Percentiles rank a stretch among this genome's conserved stretches.
phyloP scores from a whole-genome alignment of 2,888 invertebrate genomes.

The Nomada hirtipes region DNA sequence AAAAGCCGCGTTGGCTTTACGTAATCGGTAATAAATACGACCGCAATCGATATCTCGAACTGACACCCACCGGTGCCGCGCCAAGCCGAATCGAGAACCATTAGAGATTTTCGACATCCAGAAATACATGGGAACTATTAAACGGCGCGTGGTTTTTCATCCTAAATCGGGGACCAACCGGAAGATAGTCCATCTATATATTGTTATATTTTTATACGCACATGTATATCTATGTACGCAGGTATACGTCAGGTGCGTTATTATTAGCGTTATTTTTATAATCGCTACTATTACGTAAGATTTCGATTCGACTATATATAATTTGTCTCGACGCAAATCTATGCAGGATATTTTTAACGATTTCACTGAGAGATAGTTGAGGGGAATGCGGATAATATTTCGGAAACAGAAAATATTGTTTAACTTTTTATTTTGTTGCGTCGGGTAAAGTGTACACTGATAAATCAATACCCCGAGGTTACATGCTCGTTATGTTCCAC shows the following conservation, averaged over 20 bases:
- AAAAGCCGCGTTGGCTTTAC: constrained; percentile 55
- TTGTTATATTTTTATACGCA: too few relatives aligned
- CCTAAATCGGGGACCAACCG: constrained; percentile 7
- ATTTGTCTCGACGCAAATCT: not conserved
- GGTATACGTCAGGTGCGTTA: constrained; percentile 9
- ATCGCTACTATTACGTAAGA: constrained; percentile 31
- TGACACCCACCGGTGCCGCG: constrained; percentile 49
- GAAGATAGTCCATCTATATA: not conserved
- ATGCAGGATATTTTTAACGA: not conserved
- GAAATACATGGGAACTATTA: constrained; percentile 4
- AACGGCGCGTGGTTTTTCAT: constrained; percentile 41
- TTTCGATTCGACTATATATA: not conserved
- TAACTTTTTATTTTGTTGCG: constrained; percentile 7
- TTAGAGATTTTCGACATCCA: constrained; percentile 40
- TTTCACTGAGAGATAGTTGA: not conserved
- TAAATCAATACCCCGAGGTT: constrained; percentile 24
- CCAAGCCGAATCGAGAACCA: constrained; percentile 37
- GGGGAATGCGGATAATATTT: not conserved
- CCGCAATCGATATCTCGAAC: constrained; percentile 68
- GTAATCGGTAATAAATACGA: constrained; percentile 70
- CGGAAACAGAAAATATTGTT: not conserved
- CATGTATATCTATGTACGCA: too few relatives aligned
- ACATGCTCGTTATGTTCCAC: constrained; percentile 15
- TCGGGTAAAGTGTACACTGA: not conserved
- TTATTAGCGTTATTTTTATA: constrained; percentile 23